A percentile compares a stretch with the other conserved stretches of the same genome.
These are phyloP conservation scores for Ophioderma brevispina DNA, from an alignment of 35 echinoderm and acorn worm genomes.

Conservation along the genomic window DNA sequence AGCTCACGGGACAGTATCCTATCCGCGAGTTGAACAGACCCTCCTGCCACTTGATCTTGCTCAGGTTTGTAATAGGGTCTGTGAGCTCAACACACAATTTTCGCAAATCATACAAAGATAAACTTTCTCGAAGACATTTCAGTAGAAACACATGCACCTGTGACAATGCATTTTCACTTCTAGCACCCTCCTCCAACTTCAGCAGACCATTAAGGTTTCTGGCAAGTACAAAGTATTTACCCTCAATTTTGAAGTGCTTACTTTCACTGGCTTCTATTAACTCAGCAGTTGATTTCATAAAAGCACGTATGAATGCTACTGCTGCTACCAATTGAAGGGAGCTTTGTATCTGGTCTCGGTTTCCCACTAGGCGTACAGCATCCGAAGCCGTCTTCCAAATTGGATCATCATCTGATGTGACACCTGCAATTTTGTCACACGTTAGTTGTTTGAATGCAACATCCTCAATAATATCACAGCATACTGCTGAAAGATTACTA, in stretches of 20 bases:
- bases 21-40: neutral
- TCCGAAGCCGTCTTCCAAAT: neutral
- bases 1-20: neutral
- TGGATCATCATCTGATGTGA: neutral
- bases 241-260: slow-evolving; percentile 3
- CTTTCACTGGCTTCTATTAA: neutral
- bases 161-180: neutral
- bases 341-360: neutral
- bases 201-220: neutral
- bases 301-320: slow-evolving; percentile 8
- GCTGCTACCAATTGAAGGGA: slow-evolving; percentile 1
- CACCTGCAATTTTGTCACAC: neutral
- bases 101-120: neutral
- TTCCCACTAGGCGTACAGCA: neutral
- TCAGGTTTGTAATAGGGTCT: slow-evolving; percentile 25
- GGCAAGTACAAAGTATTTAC: slow-evolving; percentile 9
- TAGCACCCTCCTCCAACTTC: neutral
- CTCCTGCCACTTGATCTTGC: neutral
- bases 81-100: neutral
- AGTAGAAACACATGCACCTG: neutral
- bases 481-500: slow-evolving; percentile 8
- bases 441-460: slow-evolving; percentile 18
- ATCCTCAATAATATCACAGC: slow-evolving; percentile 43
- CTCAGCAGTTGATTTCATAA: slow-evolving; percentile 16
- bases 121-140: neutral